A percentile compares a stretch with the other conserved stretches of the same genome.
Conservation (phyloP, 92 coral and sea anemone genomes). For the Porites cylindrica region DNA sequence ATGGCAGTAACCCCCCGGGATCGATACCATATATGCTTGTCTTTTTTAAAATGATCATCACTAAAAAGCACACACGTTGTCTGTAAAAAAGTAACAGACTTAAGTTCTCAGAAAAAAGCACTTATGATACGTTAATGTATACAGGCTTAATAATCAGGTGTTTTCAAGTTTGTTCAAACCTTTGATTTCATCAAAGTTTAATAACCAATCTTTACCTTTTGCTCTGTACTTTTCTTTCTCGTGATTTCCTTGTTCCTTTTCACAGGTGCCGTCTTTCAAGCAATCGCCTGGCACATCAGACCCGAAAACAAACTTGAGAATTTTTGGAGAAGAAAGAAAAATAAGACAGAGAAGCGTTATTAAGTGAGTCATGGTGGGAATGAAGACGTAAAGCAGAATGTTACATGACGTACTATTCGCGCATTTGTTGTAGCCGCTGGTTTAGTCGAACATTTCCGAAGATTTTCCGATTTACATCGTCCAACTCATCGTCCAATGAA, state of each 20-base stretch:
- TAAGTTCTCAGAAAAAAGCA: no score
- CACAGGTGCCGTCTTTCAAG: slow-evolving; percentile 48
- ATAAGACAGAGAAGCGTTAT: neutral
- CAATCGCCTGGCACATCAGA: slow-evolving; percentile 28
- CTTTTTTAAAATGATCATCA: no score
- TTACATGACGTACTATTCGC: neutral
- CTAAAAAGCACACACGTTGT: no score
- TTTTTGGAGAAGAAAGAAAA: neutral
- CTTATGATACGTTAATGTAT: no score
- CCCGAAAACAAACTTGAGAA: neutral
- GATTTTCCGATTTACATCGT: neutral
- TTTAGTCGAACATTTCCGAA: neutral
- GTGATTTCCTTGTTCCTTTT: slow-evolving; percentile 29
- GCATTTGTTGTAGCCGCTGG: slow-evolving; percentile 5
- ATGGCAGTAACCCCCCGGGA: no score
- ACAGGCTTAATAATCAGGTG: no score
- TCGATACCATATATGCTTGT: no score
- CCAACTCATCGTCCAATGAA: slow-evolving; percentile 28
- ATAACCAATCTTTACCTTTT: slow-evolving; percentile 43
- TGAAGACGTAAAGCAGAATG: neutral
- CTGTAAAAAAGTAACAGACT: no score
- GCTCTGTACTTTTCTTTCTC: slow-evolving; percentile 66
- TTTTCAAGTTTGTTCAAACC: no score
- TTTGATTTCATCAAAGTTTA: no score
- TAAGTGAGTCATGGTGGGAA: neutral